These are phyloP conservation scores for Rotaria macrura DNA, from an alignment of 2,888 invertebrate genomes.

Conservation along the genomic window DNA sequence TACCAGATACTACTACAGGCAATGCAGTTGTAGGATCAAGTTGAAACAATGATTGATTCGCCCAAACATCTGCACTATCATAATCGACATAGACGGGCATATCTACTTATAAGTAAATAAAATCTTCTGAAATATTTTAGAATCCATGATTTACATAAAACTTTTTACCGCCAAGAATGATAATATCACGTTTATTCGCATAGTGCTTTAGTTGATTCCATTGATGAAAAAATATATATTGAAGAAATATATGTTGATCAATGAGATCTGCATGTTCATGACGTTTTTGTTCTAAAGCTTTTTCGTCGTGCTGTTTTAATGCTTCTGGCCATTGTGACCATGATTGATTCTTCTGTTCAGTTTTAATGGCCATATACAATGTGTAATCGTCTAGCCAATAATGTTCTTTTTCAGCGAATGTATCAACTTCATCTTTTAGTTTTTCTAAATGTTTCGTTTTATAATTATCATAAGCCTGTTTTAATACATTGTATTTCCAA, in stretches of 20 bases:
- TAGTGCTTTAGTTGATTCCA: neutral
- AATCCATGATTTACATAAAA: too few species aligned
- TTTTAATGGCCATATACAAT: neutral
- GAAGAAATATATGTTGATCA: neutral
- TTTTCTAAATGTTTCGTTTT: neutral
- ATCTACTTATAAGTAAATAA: neutral
- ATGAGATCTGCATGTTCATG: neutral
- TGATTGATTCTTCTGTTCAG: neutral
- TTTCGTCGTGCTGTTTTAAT: neutral
- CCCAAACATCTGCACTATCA: slow-evolving; percentile 17
- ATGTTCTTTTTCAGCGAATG: neutral
- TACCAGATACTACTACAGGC: neutral
- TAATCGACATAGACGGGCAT: neutral
- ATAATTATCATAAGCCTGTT: neutral
- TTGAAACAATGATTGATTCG: slow-evolving; percentile 5
- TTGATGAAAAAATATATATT: neutral
- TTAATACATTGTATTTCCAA: neutral
- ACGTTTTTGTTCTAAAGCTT: neutral
- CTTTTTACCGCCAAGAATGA: neutral
- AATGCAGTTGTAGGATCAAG: neutral
- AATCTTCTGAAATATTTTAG: neutral
- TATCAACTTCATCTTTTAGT: neutral
- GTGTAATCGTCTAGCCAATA: slow-evolving; percentile 8
- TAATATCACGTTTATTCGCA: neutral
- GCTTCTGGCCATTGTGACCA: neutral